These are phyloP conservation scores for Drosophila insularis DNA, from an alignment of 1,140 invertebrate species.

Conservation along the genomic window DNA sequence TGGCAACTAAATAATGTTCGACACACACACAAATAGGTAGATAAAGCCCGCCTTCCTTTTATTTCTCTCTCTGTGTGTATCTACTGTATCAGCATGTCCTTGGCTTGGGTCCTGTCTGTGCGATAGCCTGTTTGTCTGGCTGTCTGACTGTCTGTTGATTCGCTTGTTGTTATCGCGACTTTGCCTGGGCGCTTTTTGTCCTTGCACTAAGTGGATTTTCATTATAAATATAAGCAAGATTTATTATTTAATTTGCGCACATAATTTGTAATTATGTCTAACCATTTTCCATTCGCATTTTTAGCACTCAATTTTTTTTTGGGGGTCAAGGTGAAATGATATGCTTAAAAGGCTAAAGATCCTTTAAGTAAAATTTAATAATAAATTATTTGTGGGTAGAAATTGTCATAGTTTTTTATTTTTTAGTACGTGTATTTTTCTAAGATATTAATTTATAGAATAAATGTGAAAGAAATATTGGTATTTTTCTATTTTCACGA, in stretches of 20 bases:
- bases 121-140: slow-evolving; percentile 16
- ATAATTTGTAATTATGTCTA: slow-evolving; percentile 63
- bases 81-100: slow-evolving; percentile 17
- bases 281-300: slow-evolving; percentile 25
- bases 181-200: slow-evolving; percentile 2
- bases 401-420: too few relatives aligned
- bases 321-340: neutral
- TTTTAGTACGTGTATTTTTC: too few relatives aligned
- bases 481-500: too few relatives aligned
- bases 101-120: slow-evolving; percentile 24
- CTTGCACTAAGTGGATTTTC: slow-evolving; percentile 57
- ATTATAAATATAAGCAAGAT: slow-evolving; percentile 59
- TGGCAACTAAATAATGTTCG: slow-evolving; percentile 49
- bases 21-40: slow-evolving; percentile 22
- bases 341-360: too few relatives aligned
- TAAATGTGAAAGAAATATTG: too few relatives aligned
- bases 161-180: slow-evolving; percentile 36
- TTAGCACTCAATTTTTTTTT: neutral
- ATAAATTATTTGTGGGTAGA: too few relatives aligned
- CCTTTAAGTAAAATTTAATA: too few relatives aligned
- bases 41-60: too few relatives aligned
- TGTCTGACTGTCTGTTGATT: slow-evolving; percentile 1
- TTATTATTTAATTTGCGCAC: slow-evolving; percentile 65
- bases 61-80: neutral
- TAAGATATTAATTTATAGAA: too few relatives aligned